Evolutionary conservation across 2,797 vertebrate species (phyloP), one percentile per base, ranked within the genome.

Genomic region (Urosaurus nigricauda): DNA sequence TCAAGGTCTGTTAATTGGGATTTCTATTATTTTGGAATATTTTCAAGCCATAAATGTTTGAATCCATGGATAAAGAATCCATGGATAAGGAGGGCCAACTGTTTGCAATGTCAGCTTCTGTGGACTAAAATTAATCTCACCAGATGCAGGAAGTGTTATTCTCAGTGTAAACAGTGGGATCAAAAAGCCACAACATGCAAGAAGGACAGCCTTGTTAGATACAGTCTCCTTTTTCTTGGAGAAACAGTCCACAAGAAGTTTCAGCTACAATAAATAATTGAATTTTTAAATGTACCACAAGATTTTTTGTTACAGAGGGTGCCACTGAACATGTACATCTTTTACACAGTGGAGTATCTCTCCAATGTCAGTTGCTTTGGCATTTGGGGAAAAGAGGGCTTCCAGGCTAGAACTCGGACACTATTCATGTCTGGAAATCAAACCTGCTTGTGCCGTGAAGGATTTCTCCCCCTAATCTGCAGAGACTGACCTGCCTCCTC

Each of bases 391-490:
- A 71, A 32, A 70, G 68, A 26, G 11, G 37, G 21, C 29, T 17
- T 43, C 77, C 47, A 73, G 17, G 37, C 19, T 17, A 37, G 2
- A 13, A 13, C 19, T 13, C 26, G 29, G 9, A 29, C 14, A 24
- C 60, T 16, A n/a, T 2, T 16, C 17, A 47, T 32, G 5, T 68
- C 9, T 19, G 12, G 68, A 29, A 32, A 56, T 32, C 84, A 3
- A 68, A 89, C 88, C 56, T 89, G 84, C 73, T 89, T 86, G 40
- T 77, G 78, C 5, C 94, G 92, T 71, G 94, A 95, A 53, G 95
- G 94, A 79, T 93, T 92, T 89, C n/a, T 43, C 12, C 79, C 84
- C 29, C 35, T 71, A 21, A 89, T 89, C 11, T 51, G 84, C 84
- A 75, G 19, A 68, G 70, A 43, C 4, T n/a, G 84, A 53, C 51